Evolutionary conservation across 2,888 invertebrate genomes (phyloP), one percentile per base, ranked within the genome.

Genomic region (Teleogryllus oceanicus): DNA sequence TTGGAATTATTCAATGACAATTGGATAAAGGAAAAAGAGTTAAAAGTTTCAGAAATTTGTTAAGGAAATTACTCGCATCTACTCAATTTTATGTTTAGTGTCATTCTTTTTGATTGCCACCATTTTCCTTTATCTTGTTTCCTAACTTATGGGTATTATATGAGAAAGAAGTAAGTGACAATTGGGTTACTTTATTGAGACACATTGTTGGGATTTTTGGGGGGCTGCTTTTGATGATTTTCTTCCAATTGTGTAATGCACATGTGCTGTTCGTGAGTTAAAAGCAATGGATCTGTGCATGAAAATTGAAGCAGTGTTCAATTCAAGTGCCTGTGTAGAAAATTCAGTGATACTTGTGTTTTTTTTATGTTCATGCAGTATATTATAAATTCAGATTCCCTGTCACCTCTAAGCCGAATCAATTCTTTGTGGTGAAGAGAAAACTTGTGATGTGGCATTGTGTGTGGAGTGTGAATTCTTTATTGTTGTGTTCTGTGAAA

Each of bases 1-100:
- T 77, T 50, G 77, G 21, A 20, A 20, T 18, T n/a, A n/a, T 49
- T 49, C 1, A 50, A n/a, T 50, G 50, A 20, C 37, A 37, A 37
- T 37, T 37, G 77, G 50, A 50, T 20, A 16, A 50, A 77, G 77
- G 16, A 49, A 5, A 77, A 20, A 50, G 21, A 50, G 50, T 49
- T 18, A 77, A n/a, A n/a, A 16, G 11, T 77, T 77, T 49, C 37
- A 77, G 49, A 77, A 77, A 50, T 21, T 77, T 21, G 77, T 77
- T 50, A 77, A 49, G n/a, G 77, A 24, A 77, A 16, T 77, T 21
- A 21, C 24, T 77, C 16, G 49, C n/a, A 77, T 37, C 51, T 4
- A 11, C n/a, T 77, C 20, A 11, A 77, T 77, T 49, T 50, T 12
- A 50, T 77, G 77, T 77, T 50, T 77, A 20, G 49, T 50, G 21